A percentile compares a stretch with the other conserved stretches of the same genome.
Evolutionary conservation across 2,797 vertebrate species (phyloP).

Genomic region (Epinephelus malabaricus): DNA sequence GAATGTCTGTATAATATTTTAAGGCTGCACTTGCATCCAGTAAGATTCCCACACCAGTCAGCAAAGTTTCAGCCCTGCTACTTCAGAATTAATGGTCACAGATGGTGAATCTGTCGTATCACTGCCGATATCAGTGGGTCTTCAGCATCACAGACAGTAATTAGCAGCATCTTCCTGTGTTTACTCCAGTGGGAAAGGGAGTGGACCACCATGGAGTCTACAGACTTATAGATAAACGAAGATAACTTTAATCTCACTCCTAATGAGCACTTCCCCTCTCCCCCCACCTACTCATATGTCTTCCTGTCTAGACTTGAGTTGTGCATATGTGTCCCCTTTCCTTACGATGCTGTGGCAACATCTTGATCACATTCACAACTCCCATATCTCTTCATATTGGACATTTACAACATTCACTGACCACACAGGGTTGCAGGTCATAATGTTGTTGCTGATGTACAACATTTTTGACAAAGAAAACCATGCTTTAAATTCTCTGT

Average conservation of each 20-base stretch:
- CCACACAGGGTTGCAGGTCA: background rate
- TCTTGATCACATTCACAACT: constrained; percentile 26
- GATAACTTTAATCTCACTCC: constrained; percentile 84
- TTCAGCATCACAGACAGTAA: constrained; percentile 77
- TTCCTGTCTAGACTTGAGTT: constrained; percentile 86
- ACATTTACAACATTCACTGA: background rate
- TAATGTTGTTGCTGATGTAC: background rate
- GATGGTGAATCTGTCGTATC: constrained; percentile 47
- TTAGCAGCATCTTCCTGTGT: constrained; percentile 87
- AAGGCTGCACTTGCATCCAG: background rate
- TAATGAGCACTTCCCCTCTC: constrained; percentile 83
- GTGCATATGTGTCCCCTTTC: constrained; percentile 36
- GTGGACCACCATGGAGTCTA: constrained; percentile 65
- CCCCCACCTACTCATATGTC: constrained; percentile 73
- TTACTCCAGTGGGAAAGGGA: constrained; percentile 84
- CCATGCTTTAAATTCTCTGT: background rate
- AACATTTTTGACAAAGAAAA: background rate
- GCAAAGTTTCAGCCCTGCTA: constrained; percentile 1
- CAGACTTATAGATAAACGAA: constrained; percentile 82
- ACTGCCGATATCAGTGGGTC: constrained; percentile 43
- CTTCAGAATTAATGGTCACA: constrained; percentile 21
- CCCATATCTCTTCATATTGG: background rate
- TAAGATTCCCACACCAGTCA: background rate
- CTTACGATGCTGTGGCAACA: constrained; percentile 33
- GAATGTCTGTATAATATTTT: background rate